Evolutionary conservation across 1,140 invertebrate species (phyloP), one percentile per base, ranked within the genome.

Genomic region (Brachionus paranguensis): DNA sequence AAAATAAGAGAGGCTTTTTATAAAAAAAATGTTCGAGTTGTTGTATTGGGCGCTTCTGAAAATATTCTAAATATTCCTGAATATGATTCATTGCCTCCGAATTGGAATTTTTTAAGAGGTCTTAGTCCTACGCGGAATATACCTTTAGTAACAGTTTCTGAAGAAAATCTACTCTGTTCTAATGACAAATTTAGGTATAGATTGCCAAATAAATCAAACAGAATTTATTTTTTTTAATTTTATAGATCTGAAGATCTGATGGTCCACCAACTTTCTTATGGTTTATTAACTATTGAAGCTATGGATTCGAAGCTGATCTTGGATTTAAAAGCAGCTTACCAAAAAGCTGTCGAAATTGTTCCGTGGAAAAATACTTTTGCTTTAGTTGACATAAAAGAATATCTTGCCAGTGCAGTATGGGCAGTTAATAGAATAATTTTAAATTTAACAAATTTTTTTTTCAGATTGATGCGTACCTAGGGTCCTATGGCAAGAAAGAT

Each of bases 331-430:
- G 72, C 12, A 29, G 47, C 84, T 8, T 87, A 87, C 55, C 74
- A 85, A 20, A 41, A 64, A 12, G 86, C 86, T 17, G 83, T 76
- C 65, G 53, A 43, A 29, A 85, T 78, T 27, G 86, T 86, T 50
- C 85, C 85, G 33, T 87, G 87, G 87, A 78, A 55, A 8, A 86
- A 86, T 47, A 86, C 86, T 27, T 87, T 87, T 84, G 65, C 86
- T 64, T 83, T 86, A 84, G 84, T 65, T 12, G 85, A 84, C 7
- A 65, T 60, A 0, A 84, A 85, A n/a, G 86, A 86, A 55, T 87
- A 87, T 72, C 86, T 86, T 64, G 87, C 87, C 76, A 87, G 87
- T 83, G 41, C 37, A 20, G 64, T 83, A 65, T 72, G 20, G 8
- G 17, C 11, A 20, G 6, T 47, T 37, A 72, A 47, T 24, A 37